Evolutionary conservation across 1,140 invertebrate species (phyloP).

Genomic region (Musca domestica): DNA sequence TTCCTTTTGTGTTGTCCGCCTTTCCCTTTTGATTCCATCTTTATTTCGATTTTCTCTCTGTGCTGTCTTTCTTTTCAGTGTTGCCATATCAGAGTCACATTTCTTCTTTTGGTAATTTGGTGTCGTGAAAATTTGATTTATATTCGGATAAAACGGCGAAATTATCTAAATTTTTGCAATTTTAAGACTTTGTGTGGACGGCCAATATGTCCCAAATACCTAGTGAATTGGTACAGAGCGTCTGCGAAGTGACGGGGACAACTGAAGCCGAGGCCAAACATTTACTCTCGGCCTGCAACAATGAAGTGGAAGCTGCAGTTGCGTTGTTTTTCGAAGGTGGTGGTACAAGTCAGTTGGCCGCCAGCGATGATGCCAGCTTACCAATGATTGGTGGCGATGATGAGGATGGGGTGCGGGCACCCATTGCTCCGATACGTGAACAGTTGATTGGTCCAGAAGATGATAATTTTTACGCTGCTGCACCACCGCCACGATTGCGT

Average conservation of each 20-base stretch:
- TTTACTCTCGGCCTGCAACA: constrained; percentile 43
- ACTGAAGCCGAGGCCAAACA: constrained; percentile 42
- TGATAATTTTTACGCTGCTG: constrained; percentile 47
- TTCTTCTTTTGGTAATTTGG: too few relatives aligned
- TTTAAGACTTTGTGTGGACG: background rate
- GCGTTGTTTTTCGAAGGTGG: constrained; percentile 42
- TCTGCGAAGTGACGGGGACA: constrained; percentile 46
- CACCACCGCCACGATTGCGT: constrained; percentile 31
- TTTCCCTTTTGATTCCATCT: too few relatives aligned
- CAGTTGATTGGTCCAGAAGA: constrained; percentile 50
- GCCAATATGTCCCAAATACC: constrained; percentile 24
- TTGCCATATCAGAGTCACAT: too few relatives aligned
- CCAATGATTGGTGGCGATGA: constrained; percentile 23
- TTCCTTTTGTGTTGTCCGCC: too few relatives aligned
- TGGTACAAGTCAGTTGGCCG: background rate
- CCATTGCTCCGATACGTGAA: constrained; percentile 48
- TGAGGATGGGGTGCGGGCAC: constrained; percentile 49
- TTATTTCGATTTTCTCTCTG: too few relatives aligned
- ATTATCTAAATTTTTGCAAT: background rate
- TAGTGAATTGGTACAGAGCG: constrained; percentile 29
- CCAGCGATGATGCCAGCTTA: background rate
- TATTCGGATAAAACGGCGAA: background rate
- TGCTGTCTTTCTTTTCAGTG: too few relatives aligned
- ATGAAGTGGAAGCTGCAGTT: constrained; percentile 48
- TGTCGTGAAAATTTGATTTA: background rate